phyloP scores from a whole-genome alignment of 2,113 vertebrate species.

The Paracyprichromis sp. region DNA sequence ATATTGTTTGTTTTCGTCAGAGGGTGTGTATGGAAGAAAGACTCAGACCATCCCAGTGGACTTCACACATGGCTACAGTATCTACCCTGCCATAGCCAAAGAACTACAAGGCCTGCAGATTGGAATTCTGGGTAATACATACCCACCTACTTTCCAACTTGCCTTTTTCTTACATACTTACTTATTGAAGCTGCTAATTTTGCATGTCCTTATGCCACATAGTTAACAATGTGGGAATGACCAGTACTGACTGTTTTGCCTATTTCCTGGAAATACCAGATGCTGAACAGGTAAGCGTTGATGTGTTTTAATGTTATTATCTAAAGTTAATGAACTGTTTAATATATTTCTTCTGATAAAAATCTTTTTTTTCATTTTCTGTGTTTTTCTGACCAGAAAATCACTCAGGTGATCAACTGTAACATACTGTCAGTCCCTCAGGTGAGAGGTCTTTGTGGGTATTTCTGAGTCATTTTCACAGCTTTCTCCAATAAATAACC shows the following conservation, averaged over 20 bases:
- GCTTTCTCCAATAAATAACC: neutral
- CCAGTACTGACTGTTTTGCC: constrained; percentile 37
- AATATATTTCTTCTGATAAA: neutral
- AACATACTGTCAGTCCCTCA: constrained; percentile 71
- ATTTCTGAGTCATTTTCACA: neutral
- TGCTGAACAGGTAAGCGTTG: constrained; percentile 50
- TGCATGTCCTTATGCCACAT: neutral
- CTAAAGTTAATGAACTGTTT: neutral
- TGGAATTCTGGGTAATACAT: constrained; percentile 71
- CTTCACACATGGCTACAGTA: constrained; percentile 65
- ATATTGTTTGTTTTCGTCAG: constrained; percentile 35
- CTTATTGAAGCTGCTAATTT: neutral
- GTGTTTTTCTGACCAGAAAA: constrained; percentile 51
- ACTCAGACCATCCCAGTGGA: constrained; percentile 67
- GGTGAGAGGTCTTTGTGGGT: constrained; percentile 20
- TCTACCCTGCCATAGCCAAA: constrained; percentile 60
- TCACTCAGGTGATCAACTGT: constrained; percentile 69
- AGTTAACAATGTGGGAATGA: constrained; percentile 77
- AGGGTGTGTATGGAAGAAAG: constrained; percentile 43
- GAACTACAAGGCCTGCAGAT: constrained; percentile 68
- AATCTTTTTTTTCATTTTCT: neutral
- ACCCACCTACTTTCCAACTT: neutral
- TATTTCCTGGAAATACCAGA: constrained; percentile 65
- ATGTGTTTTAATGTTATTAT: neutral
- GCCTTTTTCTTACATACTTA: neutral